Percentiles rank a stretch among this genome's conserved stretches.
phyloP scores from a whole-genome alignment of 2,888 invertebrate genomes.

The Agonopterix subpropinquella region DNA sequence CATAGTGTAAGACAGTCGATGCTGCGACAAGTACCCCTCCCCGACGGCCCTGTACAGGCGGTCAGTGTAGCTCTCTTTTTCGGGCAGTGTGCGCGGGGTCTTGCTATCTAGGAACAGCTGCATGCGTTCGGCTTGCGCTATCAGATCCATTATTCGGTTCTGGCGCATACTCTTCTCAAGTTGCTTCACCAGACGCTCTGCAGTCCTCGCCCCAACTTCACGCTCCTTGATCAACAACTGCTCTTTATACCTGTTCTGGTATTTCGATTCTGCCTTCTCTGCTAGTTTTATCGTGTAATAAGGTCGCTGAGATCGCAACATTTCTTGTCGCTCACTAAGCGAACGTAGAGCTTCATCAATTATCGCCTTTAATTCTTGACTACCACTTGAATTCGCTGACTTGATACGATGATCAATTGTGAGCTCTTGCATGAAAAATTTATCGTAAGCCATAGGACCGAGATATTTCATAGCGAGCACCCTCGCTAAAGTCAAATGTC shows the following conservation, averaged over 20 bases:
- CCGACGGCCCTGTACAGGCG: slow-evolving; percentile 60
- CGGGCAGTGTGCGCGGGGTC: slow-evolving; percentile 56
- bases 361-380: slow-evolving; percentile 33
- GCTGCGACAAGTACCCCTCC: slow-evolving; percentile 56
- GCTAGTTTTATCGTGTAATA: slow-evolving; percentile 61
- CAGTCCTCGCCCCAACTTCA: slow-evolving; percentile 50
- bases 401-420: slow-evolving; percentile 45
- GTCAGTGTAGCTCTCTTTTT: slow-evolving; percentile 58
- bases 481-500: slow-evolving; percentile 48
- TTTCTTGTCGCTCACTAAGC: slow-evolving; percentile 56
- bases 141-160: slow-evolving; percentile 53
- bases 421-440: slow-evolving; percentile 58
- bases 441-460: slow-evolving; percentile 68
- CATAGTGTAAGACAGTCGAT: slow-evolving; percentile 58
- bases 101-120: slow-evolving; percentile 59
- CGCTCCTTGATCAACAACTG: slow-evolving; percentile 48
- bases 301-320: slow-evolving; percentile 60
- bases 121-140: slow-evolving; percentile 62
- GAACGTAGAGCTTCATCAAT: slow-evolving; percentile 51
- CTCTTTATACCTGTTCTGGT: slow-evolving; percentile 56
- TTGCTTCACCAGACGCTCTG: slow-evolving; percentile 48
- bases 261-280: slow-evolving; percentile 57
- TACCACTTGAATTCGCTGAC: slow-evolving; percentile 56
- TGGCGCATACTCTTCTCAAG: slow-evolving; percentile 51
- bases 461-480: slow-evolving; percentile 68